Percentiles rank a stretch among this genome's conserved stretches.
Evolutionary conservation across 1,140 invertebrate genomes (phyloP).

Genomic region (Neotoxoptera formosana): DNA sequence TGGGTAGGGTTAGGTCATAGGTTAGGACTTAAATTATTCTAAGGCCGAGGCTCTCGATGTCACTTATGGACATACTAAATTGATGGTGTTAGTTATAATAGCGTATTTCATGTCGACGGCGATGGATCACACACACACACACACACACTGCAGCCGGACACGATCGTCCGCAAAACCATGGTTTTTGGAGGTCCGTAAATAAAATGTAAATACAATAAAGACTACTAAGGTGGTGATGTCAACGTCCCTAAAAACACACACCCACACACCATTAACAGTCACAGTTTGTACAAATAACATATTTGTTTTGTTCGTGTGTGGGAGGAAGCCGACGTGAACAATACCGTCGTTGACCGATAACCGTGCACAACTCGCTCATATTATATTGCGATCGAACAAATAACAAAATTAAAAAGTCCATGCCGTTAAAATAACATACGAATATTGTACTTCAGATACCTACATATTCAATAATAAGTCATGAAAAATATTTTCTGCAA

Average conservation of each 20-base stretch:
- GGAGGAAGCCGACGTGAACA: constrained; percentile 20
- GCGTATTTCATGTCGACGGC: not conserved
- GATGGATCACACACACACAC: not conserved
- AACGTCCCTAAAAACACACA: not conserved
- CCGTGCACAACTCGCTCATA: not conserved
- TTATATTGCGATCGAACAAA: not conserved
- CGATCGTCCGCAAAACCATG: not conserved
- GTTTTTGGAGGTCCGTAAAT: not conserved
- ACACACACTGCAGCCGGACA: not conserved
- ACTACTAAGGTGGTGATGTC: not conserved
- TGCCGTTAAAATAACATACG: too few relatives aligned
- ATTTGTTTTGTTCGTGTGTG: not conserved
- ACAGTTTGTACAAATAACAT: not conserved
- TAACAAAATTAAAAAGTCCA: not conserved
- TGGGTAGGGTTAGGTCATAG: not conserved
- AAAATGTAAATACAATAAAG: not conserved
- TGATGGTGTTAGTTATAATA: not conserved
- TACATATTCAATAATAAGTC: too few relatives aligned
- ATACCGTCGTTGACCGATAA: constrained; percentile 37
- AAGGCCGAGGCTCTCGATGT: not conserved
- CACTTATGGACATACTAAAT: not conserved
- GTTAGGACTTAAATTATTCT: not conserved
- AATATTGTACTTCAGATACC: too few relatives aligned
- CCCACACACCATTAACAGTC: not conserved
- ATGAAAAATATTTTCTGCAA: too few relatives aligned